phyloP scores from a whole-genome alignment of 2,113 vertebrate genomes.

The Tetrax tetrax region DNA sequence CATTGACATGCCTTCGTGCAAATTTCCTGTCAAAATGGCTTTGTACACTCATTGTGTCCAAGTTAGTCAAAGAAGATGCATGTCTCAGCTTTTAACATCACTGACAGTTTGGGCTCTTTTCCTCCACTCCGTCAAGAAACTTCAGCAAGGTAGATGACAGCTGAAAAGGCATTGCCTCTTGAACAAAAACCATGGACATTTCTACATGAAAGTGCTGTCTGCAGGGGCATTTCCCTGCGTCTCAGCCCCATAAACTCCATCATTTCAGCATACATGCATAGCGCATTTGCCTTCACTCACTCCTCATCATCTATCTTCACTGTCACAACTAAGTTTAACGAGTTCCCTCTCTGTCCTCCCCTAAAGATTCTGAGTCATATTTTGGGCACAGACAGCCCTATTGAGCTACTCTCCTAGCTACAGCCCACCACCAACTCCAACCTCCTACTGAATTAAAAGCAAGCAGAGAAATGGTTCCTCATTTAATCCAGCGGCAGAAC shows the following conservation, averaged over 20 bases:
- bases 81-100: background rate
- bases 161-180: background rate
- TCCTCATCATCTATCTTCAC: background rate
- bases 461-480: background rate
- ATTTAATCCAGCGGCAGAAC: background rate
- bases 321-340: background rate
- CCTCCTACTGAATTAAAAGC: background rate
- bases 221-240: background rate
- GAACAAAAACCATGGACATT: background rate
- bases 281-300: background rate
- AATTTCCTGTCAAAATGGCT: background rate
- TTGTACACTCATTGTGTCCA: no score
- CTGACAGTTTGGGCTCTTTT: no score
- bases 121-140: background rate
- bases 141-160: background rate
- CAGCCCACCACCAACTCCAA: background rate
- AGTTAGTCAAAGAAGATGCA: background rate
- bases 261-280: background rate
- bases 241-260: background rate
- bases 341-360: background rate
- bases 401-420: background rate
- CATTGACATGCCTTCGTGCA: background rate
- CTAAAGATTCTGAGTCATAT: background rate
- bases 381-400: background rate
- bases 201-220: background rate